Conservation (phyloP, 2,888 invertebrate species). For the Perizoma flavofasciatum region DNA sequence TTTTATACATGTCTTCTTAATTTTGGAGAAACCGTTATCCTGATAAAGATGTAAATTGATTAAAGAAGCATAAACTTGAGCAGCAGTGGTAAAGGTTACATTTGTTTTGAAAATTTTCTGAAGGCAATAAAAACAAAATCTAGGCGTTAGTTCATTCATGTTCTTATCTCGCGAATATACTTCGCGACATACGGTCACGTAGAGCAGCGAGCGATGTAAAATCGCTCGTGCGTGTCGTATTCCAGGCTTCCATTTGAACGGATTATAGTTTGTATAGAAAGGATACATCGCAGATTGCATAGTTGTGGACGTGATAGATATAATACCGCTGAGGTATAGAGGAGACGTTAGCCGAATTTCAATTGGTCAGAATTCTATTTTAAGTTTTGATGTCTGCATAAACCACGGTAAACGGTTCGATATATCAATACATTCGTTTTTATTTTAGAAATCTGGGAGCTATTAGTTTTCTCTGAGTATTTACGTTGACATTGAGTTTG, state of each 20-base stretch:
- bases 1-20: too few relatives aligned
- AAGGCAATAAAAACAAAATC: conserved; percentile 3
- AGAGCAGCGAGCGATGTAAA: conserved; percentile 47
- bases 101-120: too few relatives aligned
- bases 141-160: conserved; percentile 1
- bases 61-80: neutral
- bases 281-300: conserved; percentile 25
- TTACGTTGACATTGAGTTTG: neutral
- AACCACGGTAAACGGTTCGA: neutral
- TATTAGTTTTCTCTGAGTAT: neutral
- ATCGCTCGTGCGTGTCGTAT: conserved; percentile 55
- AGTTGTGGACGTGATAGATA: conserved; percentile 22
- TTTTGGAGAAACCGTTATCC: too few relatives aligned
- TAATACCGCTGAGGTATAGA: conserved; percentile 20
- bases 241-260: conserved; percentile 28
- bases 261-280: conserved; percentile 20
- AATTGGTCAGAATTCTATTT: conserved; percentile 4
- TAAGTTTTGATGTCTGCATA: neutral
- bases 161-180: conserved; percentile 27
- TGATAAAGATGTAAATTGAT: neutral
- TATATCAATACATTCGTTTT: neutral
- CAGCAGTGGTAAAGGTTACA: too few relatives aligned
- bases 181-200: conserved; percentile 55
- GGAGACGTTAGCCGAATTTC: conserved; percentile 10
- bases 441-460: neutral